Conservation (phyloP, 2,888 invertebrate genomes). For the Liposcelis brunnea region DNA sequence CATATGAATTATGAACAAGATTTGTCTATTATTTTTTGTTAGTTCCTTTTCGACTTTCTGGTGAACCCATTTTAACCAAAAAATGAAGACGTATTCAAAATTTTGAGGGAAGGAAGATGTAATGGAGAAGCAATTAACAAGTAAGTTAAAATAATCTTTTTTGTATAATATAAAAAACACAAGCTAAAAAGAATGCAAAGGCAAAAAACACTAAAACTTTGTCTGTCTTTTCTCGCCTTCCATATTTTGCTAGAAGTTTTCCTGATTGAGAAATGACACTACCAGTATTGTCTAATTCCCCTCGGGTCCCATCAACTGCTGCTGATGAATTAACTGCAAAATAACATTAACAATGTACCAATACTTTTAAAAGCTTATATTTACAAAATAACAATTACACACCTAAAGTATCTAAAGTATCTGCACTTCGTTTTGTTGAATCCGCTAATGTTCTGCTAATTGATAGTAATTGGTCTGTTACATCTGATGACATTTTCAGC, state of each 20-base stretch:
- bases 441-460: constrained; percentile 74
- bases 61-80: too few species aligned
- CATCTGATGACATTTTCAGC: constrained; percentile 51
- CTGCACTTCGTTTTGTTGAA: constrained; percentile 72
- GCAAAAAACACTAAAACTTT: constrained; percentile 78
- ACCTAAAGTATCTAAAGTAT: constrained; percentile 61
- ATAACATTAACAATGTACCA: constrained; percentile 5
- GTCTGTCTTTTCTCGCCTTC: constrained; percentile 85
- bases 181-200: constrained; percentile 73
- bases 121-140: too few species aligned
- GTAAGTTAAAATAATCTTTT: constrained; percentile 62
- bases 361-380: not conserved
- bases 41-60: too few species aligned
- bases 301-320: constrained; percentile 44
- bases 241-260: constrained; percentile 84
- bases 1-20: too few species aligned
- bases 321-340: constrained; percentile 31
- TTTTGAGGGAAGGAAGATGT: too few species aligned
- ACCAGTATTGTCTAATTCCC: constrained; percentile 71
- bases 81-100: too few species aligned
- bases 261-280: constrained; percentile 77
- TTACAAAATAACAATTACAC: constrained; percentile 16
- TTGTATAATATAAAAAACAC: constrained; percentile 83
- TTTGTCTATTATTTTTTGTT: too few species aligned
- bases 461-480: constrained; percentile 69